Base-by-base conservation (phyloP, 2,888 invertebrate genomes). In the Drosophila greeni region DNA sequence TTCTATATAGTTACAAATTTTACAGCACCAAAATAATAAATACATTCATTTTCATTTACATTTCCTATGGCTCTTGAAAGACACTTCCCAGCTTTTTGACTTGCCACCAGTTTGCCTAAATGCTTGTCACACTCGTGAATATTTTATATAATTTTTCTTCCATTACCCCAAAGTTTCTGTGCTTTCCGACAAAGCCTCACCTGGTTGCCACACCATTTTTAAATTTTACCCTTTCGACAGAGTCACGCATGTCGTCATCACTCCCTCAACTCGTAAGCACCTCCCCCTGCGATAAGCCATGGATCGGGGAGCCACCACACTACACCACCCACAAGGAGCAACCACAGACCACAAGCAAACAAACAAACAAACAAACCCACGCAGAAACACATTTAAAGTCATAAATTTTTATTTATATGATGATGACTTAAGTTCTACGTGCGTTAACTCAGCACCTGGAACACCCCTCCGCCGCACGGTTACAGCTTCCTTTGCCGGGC, bases 381-480 rank as follows among this genome's bases (percentile, higher is more conserved):
- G 39, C 39, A 49, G 49, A 49, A 49, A 40, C 54, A 45, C 48
- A 53, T 72, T 72, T 67, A 66, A 79, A 79, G 72, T 70, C 82
- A 80, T 80, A 80, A 66, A 80, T 80, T 80, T 82, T 79, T 80
- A 82, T 80, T 80, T 75, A 75, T 82, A 80, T 75, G 82, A 82
- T 80, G 80, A 80, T 82, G 82, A 80, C 82, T 80, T 80, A 76
- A 80, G 82, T 77, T 77, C 74, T 80, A 77, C 82, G 82, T 77
- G 80, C 82, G 82, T 79, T 72, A 72, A 76, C 67, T 72, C 69
- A 51, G 67, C 69, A 71, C 67, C 66, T 54, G 66, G 61, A 65
- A 37, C 29, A 36, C 48, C 49, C 53, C 16, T 29, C 42, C 49
- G n/a, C 31, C 24, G 11, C 45, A 52, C 45, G 8, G 37, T 29